A percentile compares a stretch with the other conserved stretches of the same genome.
phyloP scores from a whole-genome alignment of 2,797 vertebrate species.

The Calcarius lapponicus region DNA sequence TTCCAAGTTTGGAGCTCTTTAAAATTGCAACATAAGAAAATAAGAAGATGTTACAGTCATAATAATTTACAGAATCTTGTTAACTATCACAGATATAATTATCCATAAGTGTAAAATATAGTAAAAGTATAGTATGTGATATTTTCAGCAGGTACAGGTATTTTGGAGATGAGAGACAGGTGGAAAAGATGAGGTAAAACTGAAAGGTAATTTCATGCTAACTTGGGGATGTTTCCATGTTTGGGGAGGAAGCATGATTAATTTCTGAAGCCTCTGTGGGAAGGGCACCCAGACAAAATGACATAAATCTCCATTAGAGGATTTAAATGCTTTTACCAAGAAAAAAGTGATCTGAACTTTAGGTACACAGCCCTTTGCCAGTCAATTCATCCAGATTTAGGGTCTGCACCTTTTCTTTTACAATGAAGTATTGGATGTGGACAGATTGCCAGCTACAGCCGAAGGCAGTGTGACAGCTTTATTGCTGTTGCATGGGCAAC shows the following conservation, averaged over 20 bases:
- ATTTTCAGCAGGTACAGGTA: neutral
- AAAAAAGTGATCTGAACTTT: constrained; percentile 17
- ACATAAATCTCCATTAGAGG: constrained; percentile 11
- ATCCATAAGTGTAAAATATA: neutral
- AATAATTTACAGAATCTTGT: neutral
- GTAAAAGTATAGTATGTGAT: neutral
- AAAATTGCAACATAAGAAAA: neutral
- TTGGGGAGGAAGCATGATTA: neutral
- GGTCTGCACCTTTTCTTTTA: constrained; percentile 17
- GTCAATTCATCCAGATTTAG: constrained; percentile 24
- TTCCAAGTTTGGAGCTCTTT: neutral
- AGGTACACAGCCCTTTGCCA: neutral
- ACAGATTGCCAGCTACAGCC: neutral
- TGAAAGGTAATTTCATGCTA: neutral
- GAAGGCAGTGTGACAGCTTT: neutral
- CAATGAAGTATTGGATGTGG: neutral
- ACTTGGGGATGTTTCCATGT: neutral
- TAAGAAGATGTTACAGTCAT: neutral
- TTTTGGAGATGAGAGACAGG: neutral
- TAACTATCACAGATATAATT: neutral
- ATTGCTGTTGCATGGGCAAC: constrained; percentile 19
- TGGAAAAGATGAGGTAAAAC: neutral
- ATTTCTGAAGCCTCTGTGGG: constrained; percentile 19
- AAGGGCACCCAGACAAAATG: neutral
- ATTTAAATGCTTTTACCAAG: constrained; percentile 9